Evolutionary conservation across 2,888 invertebrate species (phyloP), one percentile per base, ranked within the genome.

Genomic region (Yponomeuta plumbellus): DNA sequence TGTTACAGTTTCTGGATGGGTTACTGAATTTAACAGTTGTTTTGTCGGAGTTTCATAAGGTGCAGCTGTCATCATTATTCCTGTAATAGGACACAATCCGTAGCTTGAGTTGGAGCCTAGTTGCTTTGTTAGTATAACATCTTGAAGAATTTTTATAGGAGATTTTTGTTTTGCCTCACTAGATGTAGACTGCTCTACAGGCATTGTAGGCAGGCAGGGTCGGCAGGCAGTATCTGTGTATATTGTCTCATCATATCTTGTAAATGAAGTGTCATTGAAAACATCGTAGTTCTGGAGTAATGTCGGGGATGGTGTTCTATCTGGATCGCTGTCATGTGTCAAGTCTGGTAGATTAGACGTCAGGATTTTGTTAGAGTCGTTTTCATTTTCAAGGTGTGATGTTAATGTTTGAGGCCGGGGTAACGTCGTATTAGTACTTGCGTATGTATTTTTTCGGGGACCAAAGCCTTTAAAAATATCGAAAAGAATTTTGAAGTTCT

Each of bases 391-490:
- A 44, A 52, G 11, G 23, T 52, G 64, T n/a, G 64, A 64, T 64
- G 23, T 20, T 64, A 17, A 23, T 64, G 64, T 26, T 44, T 22
- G 64, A 22, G 44, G 11, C 52, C 44, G 23, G 64, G 23, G 56
- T 52, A 26, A 11, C 21, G 56, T 22, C 17, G 22, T 64, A 22
- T 40, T 4, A 44, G 64, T 52, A 52, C 17, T 23, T 64, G 13
- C 52, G 56, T 52, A 21, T 17, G 64, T 52, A 21, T 44, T 64
- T 44, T 44, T 44, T 44, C 44, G 44, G 44, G 63, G 59, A 56
- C 39, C 58, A 57, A 63, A 63, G 52, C 63, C 39, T 63, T 66
- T 13, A 63, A 20, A 66, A 57, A 66, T 39, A 34, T 64, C 57
- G 34, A 63, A 22, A 34, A 63, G 20, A 20, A 64, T 66, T 22